Evolutionary conservation across 1,140 invertebrate species (phyloP).

Genomic region (Drosophila erecta): DNA sequence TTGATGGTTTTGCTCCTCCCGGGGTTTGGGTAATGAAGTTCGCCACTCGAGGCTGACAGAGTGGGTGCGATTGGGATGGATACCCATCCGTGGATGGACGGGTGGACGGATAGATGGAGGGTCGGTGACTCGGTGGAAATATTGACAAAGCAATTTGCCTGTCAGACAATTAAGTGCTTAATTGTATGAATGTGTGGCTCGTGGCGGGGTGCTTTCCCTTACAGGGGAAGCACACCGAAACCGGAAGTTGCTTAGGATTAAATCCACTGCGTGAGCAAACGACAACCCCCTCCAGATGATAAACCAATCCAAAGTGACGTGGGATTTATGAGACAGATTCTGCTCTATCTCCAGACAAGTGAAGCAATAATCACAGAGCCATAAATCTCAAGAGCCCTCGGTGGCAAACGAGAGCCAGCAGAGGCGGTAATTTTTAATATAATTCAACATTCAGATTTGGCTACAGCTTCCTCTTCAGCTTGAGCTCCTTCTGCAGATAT

Average conservation of each 20-base stretch:
- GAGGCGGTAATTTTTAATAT: conserved; percentile 75
- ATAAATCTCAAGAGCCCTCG: conserved; percentile 67
- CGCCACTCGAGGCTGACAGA: conserved; percentile 78
- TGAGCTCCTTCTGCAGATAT: conserved; percentile 44
- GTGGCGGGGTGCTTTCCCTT: conserved; percentile 23
- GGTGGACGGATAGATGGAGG: conserved; percentile 2
- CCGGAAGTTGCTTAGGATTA: conserved; percentile 51
- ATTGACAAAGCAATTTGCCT: conserved; percentile 83
- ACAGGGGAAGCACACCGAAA: not conserved
- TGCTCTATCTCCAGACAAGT: conserved; percentile 71
- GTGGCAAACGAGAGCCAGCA: conserved; percentile 34
- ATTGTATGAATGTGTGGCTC: conserved; percentile 75
- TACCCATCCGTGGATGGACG: not conserved
- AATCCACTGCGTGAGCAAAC: conserved; percentile 15
- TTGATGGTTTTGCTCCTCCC: conserved; percentile 62
- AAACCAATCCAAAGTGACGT: conserved; percentile 49
- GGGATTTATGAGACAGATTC: conserved; percentile 71
- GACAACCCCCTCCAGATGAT: conserved; percentile 11
- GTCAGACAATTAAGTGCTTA: conserved; percentile 83
- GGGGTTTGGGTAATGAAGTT: conserved; percentile 72
- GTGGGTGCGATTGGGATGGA: conserved; percentile 47
- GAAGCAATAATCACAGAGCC: conserved; percentile 77
- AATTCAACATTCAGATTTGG: conserved; percentile 41
- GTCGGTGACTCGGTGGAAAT: conserved; percentile 76
- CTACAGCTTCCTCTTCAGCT: not conserved